These are phyloP conservation scores for Microctonus aethiopoides DNA, from an alignment of 2,888 invertebrate genomes.

Conservation along the genomic window DNA sequence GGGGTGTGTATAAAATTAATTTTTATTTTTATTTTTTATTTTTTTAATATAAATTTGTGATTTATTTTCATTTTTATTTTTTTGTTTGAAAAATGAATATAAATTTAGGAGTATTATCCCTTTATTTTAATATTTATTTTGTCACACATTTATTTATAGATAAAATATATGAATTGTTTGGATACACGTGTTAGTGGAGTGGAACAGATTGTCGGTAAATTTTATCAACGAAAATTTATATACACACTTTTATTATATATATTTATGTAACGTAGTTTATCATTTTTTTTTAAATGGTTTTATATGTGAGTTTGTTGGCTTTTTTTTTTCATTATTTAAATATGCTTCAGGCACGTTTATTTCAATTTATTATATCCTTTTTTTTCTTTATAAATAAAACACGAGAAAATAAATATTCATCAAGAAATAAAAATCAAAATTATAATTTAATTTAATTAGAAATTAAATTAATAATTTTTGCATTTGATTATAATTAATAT, in stretches of 20 bases:
- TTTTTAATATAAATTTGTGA: neutral
- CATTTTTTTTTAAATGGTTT: neutral
- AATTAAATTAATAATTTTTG: too few species aligned
- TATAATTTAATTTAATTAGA: too few species aligned
- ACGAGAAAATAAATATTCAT: neutral
- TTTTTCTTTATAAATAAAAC: neutral
- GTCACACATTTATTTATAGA: neutral
- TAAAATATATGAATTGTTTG: too few species aligned
- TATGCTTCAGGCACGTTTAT: neutral
- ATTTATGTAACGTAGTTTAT: neutral
- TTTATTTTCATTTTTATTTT: neutral
- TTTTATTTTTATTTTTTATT: neutral
- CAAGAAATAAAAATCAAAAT: too few species aligned
- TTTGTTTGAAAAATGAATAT: neutral
- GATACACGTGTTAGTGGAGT: neutral
- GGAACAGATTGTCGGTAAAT: constrained; percentile 45
- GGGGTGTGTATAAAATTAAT: too few species aligned
- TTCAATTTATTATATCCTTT: neutral
- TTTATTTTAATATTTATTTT: neutral
- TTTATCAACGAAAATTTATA: constrained; percentile 23
- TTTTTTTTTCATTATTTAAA: neutral
- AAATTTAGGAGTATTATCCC: neutral
- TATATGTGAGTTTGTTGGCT: neutral
- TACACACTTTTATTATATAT: neutral
- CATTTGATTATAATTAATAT: too few species aligned